Percentiles rank a stretch among this genome's conserved stretches.
phyloP scores from a whole-genome alignment of 2,113 vertebrate genomes.

The Mungos mungo region DNA sequence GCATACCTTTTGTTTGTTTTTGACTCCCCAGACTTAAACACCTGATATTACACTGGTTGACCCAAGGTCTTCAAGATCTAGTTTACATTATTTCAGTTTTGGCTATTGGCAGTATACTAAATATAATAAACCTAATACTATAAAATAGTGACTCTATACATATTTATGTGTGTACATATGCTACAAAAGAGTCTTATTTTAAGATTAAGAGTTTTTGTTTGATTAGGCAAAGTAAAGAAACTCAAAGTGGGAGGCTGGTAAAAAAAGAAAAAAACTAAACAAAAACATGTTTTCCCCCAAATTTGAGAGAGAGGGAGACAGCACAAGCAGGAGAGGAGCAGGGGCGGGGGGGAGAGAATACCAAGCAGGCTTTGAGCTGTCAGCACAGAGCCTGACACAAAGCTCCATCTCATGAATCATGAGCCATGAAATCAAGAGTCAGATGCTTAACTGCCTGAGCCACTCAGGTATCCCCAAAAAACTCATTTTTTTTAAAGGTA shows the following conservation, averaged over 20 bases:
- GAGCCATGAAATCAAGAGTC: too few species aligned
- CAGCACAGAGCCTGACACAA: too few species aligned
- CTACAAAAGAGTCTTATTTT: slow-evolving; percentile 36
- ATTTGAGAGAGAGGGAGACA: too few species aligned
- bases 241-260: background rate
- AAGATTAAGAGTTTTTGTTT: background rate
- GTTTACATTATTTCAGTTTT: background rate
- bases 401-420: too few species aligned
- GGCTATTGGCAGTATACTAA: background rate
- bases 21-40: slow-evolving; percentile 5
- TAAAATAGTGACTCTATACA: background rate
- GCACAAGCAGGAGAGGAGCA: too few species aligned
- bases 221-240: slow-evolving; percentile 6
- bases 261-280: background rate
- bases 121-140: background rate
- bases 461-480: too few species aligned
- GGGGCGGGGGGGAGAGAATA: too few species aligned
- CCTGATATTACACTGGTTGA: background rate
- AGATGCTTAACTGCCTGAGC: too few species aligned
- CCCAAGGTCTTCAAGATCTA: background rate
- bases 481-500: background rate
- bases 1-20: background rate
- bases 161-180: background rate
- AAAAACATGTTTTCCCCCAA: background rate
- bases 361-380: too few species aligned